phyloP scores from a whole-genome alignment of 2,113 vertebrate genomes.

The Lepidothrix coronata region DNA sequence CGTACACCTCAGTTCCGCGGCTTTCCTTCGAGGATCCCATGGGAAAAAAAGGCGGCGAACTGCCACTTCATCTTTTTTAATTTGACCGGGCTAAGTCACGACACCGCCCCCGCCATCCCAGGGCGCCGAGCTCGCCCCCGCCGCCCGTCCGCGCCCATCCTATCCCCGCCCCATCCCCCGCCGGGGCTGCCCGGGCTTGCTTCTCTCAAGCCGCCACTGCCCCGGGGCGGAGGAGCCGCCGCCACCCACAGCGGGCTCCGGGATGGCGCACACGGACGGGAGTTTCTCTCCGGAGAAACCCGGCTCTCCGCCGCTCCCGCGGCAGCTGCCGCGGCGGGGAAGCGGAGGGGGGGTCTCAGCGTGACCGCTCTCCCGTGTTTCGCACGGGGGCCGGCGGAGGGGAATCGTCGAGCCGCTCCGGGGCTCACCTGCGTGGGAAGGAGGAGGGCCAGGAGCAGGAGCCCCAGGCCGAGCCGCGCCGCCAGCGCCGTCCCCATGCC shows the following conservation, averaged over 20 bases:
- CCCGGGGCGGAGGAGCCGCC: background rate
- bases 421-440: slow-evolving; percentile 76
- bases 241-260: background rate
- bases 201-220: background rate
- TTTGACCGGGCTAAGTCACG: too few species aligned
- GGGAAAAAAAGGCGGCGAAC: background rate
- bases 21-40: background rate
- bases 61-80: background rate
- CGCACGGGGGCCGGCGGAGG: background rate
- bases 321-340: background rate
- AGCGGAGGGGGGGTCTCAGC: background rate
- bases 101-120: background rate
- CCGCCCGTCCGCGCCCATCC: background rate
- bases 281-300: background rate
- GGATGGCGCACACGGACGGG: background rate
- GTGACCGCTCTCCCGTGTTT: background rate
- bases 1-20: background rate
- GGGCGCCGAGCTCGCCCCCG: background rate
- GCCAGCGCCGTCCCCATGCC: slow-evolving; percentile 71
- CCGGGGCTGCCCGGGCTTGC: background rate
- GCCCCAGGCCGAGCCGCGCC: slow-evolving; percentile 71
- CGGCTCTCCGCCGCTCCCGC: background rate
- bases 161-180: background rate
- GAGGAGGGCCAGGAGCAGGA: slow-evolving; percentile 72
- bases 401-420: background rate